Percentiles rank a stretch among this genome's conserved stretches.
Evolutionary conservation across 2,113 vertebrate genomes (phyloP).

Genomic region (Neolamprologus modestus): DNA sequence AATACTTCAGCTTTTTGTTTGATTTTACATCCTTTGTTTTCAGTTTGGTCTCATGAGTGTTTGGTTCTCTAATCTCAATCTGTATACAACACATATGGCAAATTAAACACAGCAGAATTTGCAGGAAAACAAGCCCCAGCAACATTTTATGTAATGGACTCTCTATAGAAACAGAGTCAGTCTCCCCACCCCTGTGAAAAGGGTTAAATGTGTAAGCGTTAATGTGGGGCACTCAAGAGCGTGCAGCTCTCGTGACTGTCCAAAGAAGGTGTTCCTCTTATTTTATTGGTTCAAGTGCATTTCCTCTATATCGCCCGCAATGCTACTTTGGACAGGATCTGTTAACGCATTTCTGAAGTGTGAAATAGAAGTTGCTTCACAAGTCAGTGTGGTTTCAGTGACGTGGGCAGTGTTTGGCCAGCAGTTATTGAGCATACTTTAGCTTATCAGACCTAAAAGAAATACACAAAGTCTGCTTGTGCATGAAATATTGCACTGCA

Average conservation of each 20-base stretch:
- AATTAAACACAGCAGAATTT: background rate
- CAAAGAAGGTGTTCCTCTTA: background rate
- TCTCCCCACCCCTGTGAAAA: background rate
- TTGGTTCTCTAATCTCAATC: background rate
- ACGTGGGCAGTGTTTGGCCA: background rate
- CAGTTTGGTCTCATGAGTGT: background rate
- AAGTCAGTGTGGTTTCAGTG: background rate
- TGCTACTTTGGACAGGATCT: background rate
- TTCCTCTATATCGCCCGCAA: background rate
- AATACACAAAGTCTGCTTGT: background rate
- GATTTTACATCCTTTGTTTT: background rate
- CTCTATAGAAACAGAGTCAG: background rate
- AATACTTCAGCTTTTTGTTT: background rate
- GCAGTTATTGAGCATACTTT: background rate
- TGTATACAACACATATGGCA: background rate
- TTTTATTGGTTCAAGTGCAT: background rate
- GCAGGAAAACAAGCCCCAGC: background rate
- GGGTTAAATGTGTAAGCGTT: background rate
- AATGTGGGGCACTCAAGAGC: background rate
- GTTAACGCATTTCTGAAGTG: background rate
- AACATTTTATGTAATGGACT: background rate
- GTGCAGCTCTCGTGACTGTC: background rate
- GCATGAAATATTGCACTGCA: background rate
- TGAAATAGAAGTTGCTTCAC: background rate
- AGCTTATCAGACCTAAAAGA: background rate